Percentiles rank a stretch among this genome's conserved stretches.
Conservation (phyloP, 2,113 vertebrate genomes). For the Clupea harengus region DNA sequence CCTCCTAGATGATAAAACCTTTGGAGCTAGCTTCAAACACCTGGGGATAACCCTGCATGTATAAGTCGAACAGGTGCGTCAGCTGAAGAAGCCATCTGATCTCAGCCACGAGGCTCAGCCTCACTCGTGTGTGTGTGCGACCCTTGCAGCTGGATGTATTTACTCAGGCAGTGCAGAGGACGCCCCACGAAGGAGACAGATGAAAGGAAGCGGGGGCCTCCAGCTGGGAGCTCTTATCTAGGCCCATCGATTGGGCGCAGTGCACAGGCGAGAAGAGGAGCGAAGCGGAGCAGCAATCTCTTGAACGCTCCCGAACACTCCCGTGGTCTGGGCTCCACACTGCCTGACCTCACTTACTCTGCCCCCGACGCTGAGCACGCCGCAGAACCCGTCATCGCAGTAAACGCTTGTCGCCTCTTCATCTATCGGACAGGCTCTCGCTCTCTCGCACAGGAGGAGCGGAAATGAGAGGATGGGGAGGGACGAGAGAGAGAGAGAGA, state of each 20-base stretch:
- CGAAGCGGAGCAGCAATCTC: background rate
- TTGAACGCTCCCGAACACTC: background rate
- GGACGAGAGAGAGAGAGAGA: background rate
- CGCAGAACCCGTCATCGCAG: background rate
- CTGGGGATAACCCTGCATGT: background rate
- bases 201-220: background rate
- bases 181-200: background rate
- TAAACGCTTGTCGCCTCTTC: too few relatives aligned
- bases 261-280: background rate
- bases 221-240: slow-evolving; percentile 7
- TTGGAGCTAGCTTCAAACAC: too few relatives aligned
- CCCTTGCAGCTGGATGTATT: background rate
- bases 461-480: background rate
- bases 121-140: background rate
- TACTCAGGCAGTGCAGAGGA: background rate
- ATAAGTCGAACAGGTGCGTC: background rate
- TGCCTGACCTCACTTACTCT: background rate
- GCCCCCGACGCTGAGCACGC: background rate
- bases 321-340: background rate
- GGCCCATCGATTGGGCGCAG: background rate
- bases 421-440: background rate
- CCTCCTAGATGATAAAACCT: too few relatives aligned
- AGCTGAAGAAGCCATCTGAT: background rate
- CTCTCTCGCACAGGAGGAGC: background rate
- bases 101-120: too few relatives aligned